Conservation (phyloP, 1,140 invertebrate genomes). For the Zelostemma sp. region DNA sequence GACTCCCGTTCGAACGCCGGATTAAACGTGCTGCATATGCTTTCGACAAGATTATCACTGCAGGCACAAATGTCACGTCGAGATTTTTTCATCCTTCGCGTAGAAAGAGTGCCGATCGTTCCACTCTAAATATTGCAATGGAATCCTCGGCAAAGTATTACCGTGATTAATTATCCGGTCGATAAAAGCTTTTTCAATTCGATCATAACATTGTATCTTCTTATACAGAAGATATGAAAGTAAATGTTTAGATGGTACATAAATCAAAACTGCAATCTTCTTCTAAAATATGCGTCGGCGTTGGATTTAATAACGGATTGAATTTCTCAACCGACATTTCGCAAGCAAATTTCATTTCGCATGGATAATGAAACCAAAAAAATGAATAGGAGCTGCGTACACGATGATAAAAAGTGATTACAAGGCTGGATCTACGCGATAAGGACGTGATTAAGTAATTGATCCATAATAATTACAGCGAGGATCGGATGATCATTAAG, state of each 20-base stretch:
- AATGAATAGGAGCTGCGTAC: background rate
- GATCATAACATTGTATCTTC: too few species aligned
- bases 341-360: background rate
- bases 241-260: too few species aligned
- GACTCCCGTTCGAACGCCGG: slow-evolving; percentile 12
- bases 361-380: background rate
- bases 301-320: too few species aligned
- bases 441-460: background rate
- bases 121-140: background rate
- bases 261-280: too few species aligned
- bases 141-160: too few species aligned
- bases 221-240: too few species aligned
- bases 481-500: background rate
- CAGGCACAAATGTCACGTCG: background rate
- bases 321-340: background rate
- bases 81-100: slow-evolving; percentile 34
- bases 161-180: too few species aligned
- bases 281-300: too few species aligned
- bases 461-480: background rate
- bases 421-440: background rate
- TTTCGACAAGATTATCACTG: slow-evolving; percentile 1
- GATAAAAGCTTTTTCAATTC: too few species aligned
- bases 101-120: background rate
- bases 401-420: too few species aligned
- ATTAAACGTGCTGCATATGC: slow-evolving; percentile 13